phyloP scores from a whole-genome alignment of 2,888 invertebrate genomes.

The Cryptus viduatorius region DNA sequence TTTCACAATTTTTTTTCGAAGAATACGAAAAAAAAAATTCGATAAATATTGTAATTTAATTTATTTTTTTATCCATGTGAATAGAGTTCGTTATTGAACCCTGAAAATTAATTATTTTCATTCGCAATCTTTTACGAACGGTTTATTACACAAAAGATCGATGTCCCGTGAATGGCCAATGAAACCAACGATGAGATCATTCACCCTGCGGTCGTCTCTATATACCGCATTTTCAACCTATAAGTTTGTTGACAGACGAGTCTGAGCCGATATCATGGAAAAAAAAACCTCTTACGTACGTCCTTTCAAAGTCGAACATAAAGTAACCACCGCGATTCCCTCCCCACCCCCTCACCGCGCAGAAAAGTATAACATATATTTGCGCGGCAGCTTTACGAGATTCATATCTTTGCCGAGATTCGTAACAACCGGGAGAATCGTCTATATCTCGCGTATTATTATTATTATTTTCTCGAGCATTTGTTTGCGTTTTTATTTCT shows the following conservation, averaged over 20 bases:
- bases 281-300: slow-evolving; percentile 46
- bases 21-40: neutral
- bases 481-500: no score
- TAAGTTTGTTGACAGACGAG: slow-evolving; percentile 47
- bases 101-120: neutral
- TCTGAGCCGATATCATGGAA: slow-evolving; percentile 39
- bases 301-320: slow-evolving; percentile 54
- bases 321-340: neutral
- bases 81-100: neutral
- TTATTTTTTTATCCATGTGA: no score
- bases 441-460: neutral
- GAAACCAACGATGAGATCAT: neutral
- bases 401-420: slow-evolving; percentile 16
- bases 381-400: slow-evolving; percentile 34
- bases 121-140: neutral
- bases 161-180: neutral
- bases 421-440: neutral
- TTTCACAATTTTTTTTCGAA: neutral
- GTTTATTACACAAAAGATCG: neutral
- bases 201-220: slow-evolving; percentile 2
- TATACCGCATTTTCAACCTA: neutral
- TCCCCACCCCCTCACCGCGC: neutral
- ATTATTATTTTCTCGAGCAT: neutral
- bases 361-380: slow-evolving; percentile 29
- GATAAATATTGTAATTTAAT: neutral